phyloP scores from a whole-genome alignment of 35 echinoderm and acorn worm species.

The Nesometra sesokonis region DNA sequence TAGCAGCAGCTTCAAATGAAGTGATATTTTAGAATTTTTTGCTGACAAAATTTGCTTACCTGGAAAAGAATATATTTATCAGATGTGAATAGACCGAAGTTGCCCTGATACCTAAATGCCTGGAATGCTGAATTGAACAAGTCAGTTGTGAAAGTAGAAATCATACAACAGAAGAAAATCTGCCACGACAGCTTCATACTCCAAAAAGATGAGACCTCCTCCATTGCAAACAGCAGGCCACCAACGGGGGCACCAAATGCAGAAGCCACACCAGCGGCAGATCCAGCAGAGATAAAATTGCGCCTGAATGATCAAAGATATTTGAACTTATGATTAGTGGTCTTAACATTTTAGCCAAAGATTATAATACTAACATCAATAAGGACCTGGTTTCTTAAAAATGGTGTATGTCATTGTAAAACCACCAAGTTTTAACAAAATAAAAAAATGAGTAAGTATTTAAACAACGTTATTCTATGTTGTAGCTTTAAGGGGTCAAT shows the following conservation, averaged over 20 bases:
- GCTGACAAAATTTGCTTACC: constrained; percentile 18
- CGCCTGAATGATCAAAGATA: constrained; percentile 35
- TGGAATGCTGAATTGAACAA: constrained; percentile 98
- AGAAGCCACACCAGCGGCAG: constrained; percentile 90
- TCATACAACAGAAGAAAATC: constrained; percentile 96
- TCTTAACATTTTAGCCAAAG: no score
- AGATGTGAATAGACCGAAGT: constrained; percentile 83
- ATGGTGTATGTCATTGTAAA: no score
- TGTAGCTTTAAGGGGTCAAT: no score
- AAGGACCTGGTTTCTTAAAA: no score
- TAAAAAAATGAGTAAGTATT: no score
- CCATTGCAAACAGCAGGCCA: constrained; percentile 94
- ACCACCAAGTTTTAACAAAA: neutral
- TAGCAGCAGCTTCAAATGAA: no score
- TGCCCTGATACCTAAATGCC: constrained; percentile 69
- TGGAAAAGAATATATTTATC: constrained; percentile 96
- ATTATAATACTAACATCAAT: no score
- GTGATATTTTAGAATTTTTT: no score
- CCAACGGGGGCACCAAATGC: constrained; percentile 98
- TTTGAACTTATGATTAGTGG: no score
- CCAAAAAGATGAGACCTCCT: constrained; percentile 99
- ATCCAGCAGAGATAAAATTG: constrained; percentile 96
- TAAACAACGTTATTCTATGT: no score
- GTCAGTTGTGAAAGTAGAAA: constrained; percentile 95
- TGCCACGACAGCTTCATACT: constrained; percentile 95